Conservation (phyloP, 2,888 invertebrate genomes). For the Spisula solida region DNA sequence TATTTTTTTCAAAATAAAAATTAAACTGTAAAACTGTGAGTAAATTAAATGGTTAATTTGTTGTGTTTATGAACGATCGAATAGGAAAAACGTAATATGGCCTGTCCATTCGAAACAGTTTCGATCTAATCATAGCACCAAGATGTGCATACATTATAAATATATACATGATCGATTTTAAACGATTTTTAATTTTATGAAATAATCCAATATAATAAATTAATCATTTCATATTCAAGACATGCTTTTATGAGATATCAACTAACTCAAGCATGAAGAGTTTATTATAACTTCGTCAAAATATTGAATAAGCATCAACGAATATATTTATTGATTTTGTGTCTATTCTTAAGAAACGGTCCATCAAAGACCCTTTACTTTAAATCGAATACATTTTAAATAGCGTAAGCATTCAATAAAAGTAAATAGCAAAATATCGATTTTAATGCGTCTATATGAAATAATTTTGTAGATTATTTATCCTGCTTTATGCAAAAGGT, state of each 20-base stretch:
- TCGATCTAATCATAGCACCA: too few relatives aligned
- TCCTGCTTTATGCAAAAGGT: not conserved
- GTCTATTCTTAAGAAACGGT: not conserved
- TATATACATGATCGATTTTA: not conserved
- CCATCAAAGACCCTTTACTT: not conserved
- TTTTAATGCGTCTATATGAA: not conserved
- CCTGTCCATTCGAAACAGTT: too few relatives aligned
- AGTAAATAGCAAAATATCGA: not conserved
- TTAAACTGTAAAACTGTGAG: too few relatives aligned
- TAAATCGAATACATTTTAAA: not conserved
- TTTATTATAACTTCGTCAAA: not conserved
- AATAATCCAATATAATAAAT: not conserved
- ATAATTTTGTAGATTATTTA: not conserved
- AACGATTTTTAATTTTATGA: not conserved
- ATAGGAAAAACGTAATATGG: too few relatives aligned
- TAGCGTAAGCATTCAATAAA: not conserved
- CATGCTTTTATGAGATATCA: not conserved
- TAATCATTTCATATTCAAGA: not conserved
- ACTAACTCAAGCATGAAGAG: not conserved
- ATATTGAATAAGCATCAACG: not conserved
- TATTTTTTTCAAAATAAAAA: too few relatives aligned
- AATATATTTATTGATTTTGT: not conserved
- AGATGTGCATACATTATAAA: too few relatives aligned
- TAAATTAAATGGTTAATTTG: too few relatives aligned
- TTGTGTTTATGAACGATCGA: too few relatives aligned